Base-by-base conservation (phyloP, 2,797 vertebrate genomes). In the Cercopithecus hamlyni region DNA sequence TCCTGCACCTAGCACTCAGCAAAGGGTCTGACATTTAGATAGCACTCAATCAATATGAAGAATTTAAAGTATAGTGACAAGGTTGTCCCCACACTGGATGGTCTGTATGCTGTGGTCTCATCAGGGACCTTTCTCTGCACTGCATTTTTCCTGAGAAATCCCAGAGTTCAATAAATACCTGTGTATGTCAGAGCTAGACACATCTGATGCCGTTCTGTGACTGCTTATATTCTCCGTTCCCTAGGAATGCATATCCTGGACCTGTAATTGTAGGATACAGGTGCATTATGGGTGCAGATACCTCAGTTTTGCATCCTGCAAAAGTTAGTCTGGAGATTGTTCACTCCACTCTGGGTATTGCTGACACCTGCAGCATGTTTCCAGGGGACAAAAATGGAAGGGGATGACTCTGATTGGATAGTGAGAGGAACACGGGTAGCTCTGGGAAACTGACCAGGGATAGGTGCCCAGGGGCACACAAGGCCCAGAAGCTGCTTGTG, bases 401-500 rank as follows among this genome's bases (percentile, higher is more conserved):
- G 67, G 8, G 67, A 22, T 0, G 67, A 22, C n/a, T 70, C 67
- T 70, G n/a, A 70, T 22, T 70, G 67, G n/a, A 70, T 70, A 70
- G 0, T 4, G 22, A 48, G 6, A 43, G 26, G 70, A 72, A 8
- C 9, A n/a, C 2, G 2, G 76, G 76, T 12, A 19, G 73, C 30
- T 86, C 26, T 33, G 4, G 19, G 33, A 43, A 73, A 84, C 30
- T 10, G 70, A 57, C 1, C 2, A 8, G 55, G 17, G n/a, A 12
- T 7, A 13, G 7, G 9, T 24, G 8, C 1, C 4, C 22, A 17
- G 33, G 30, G 13, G 12, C n/a, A 58, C n/a, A 45, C 4, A 13
- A 61, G n/a, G 15, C 1, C 24, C 15, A 7, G 41, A 70, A 7
- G 26, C 10, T 80, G 24, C 52, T 86, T 39, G 7, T 5, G 5